Conservation (phyloP, 1,140 invertebrate species). For the Lasioglossum baleicum region DNA sequence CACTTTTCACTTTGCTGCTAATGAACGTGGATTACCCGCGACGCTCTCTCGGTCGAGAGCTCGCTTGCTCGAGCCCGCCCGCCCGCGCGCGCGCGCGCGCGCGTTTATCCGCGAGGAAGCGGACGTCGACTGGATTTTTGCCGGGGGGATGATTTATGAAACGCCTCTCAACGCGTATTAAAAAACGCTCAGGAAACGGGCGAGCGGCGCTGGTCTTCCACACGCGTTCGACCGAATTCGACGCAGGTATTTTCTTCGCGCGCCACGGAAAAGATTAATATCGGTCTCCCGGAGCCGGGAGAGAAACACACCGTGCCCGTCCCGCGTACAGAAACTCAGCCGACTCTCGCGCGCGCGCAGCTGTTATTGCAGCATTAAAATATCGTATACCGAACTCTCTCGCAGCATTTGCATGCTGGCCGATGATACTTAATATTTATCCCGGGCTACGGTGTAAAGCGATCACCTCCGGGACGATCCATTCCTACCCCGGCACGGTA, state of each 20-base stretch:
- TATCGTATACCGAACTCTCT: slow-evolving; percentile 12
- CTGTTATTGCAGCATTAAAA: neutral
- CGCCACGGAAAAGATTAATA: slow-evolving; percentile 25
- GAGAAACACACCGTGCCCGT: neutral
- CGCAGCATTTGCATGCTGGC: slow-evolving; percentile 2
- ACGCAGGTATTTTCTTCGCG: slow-evolving; percentile 22
- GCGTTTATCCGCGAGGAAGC: slow-evolving; percentile 18
- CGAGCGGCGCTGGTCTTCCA: neutral
- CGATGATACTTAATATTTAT: slow-evolving; percentile 38
- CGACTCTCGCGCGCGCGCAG: neutral
- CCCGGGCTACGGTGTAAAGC: neutral
- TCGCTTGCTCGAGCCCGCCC: too few species aligned
- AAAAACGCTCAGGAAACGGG: slow-evolving; percentile 10
- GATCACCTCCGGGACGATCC: neutral
- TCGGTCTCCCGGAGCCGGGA: neutral
- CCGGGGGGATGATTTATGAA: slow-evolving; percentile 37
- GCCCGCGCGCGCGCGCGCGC: neutral
- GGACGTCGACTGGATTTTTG: slow-evolving; percentile 25
- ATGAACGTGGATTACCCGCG: slow-evolving; percentile 42
- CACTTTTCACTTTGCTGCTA: slow-evolving; percentile 55
- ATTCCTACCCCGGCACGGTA: neutral
- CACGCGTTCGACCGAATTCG: slow-evolving; percentile 27
- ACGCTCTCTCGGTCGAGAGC: neutral
- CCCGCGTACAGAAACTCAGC: neutral
- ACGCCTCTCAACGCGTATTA: slow-evolving; percentile 15